Evolutionary conservation across 2,797 vertebrate species (phyloP), one percentile per base, ranked within the genome.

Genomic region (Amblyraja radiata): DNA sequence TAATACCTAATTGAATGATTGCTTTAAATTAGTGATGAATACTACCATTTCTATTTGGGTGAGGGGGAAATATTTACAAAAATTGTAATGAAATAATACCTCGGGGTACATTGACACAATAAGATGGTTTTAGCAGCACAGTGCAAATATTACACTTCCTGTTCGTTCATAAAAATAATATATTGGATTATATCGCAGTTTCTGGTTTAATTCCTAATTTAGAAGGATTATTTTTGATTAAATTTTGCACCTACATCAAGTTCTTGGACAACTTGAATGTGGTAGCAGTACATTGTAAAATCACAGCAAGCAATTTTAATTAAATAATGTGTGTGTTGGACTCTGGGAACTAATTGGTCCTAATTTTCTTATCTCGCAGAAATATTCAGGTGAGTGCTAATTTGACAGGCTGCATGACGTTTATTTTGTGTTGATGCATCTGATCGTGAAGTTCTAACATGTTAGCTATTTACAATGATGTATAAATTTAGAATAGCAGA

Each of bases 151-250:
- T 90, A 23, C 32, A 11, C 23, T 6, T 76, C 86, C 23, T 3
- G 10, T 92, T 76, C 90, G n/a, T 92, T 76, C 39, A 54, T 92
- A 25, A 14, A 92, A 76, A 25, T 91, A 74, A 74, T 92, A 5
- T 1, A 63, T 32, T n/a, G 11, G 5, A 23, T 28, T 28, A 14
- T 91, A 90, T 21, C 63, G 36, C 14, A 32, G 11, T 9, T 18
- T 32, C 21, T 6, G 36, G 23, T 10, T 74, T 7, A 8, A 10
- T 28, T 92, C 23, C 39, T 28, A 54, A 46, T 92, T 11, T n/a
- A 71, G 71, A 71, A 58, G 6, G 71, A 39, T 74, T 74, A 32
- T 14, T 18, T 88, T 61, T 36, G n/a, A 36, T 65, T 63, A 88
- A 36, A 88, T 10, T 25, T 68, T 21, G 16, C 84, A 65, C 6